phyloP scores from a whole-genome alignment of 2,113 vertebrate genomes.

The Anguilla rostrata region DNA sequence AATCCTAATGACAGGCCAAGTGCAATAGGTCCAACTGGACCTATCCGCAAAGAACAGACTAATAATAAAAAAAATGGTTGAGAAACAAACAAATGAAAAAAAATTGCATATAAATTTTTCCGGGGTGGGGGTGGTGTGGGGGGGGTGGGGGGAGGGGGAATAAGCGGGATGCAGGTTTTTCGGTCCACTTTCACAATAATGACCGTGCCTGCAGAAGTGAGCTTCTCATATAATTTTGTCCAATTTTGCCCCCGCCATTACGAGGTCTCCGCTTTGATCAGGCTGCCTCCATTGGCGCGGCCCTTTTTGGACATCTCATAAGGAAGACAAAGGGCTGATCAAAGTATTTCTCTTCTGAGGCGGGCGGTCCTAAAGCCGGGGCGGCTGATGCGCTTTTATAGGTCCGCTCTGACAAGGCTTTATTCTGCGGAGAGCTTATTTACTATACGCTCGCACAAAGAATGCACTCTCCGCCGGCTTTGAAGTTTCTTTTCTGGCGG shows the following conservation, averaged over 20 bases:
- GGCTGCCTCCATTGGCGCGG: conserved; percentile 65
- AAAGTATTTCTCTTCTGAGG: conserved; percentile 70
- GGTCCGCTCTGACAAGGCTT: conserved; percentile 54
- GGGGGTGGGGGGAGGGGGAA: conserved; percentile 27
- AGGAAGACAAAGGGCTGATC: conserved; percentile 78
- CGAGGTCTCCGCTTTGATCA: conserved; percentile 84
- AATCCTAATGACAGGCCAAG: neutral
- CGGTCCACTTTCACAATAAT: conserved; percentile 62
- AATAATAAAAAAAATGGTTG: neutral
- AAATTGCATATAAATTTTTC: neutral
- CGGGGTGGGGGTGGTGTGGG: too few species aligned
- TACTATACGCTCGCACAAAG: conserved; percentile 56
- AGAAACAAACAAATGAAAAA: neutral
- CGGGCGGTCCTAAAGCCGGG: conserved; percentile 65
- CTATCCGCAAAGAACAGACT: neutral
- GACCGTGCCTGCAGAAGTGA: conserved; percentile 61
- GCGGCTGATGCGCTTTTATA: conserved; percentile 58
- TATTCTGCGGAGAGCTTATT: conserved; percentile 60
- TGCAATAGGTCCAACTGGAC: neutral
- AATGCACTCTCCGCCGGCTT: conserved; percentile 60
- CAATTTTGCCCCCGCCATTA: conserved; percentile 63
- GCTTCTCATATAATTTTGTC: conserved; percentile 70
- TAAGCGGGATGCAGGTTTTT: conserved; percentile 58
- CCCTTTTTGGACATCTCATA: conserved; percentile 55
- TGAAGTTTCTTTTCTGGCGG: conserved; percentile 50